Percentiles rank a stretch among this genome's conserved stretches.
Conservation (phyloP, 1,140 invertebrate genomes). For the Chironomus striatipennis region DNA sequence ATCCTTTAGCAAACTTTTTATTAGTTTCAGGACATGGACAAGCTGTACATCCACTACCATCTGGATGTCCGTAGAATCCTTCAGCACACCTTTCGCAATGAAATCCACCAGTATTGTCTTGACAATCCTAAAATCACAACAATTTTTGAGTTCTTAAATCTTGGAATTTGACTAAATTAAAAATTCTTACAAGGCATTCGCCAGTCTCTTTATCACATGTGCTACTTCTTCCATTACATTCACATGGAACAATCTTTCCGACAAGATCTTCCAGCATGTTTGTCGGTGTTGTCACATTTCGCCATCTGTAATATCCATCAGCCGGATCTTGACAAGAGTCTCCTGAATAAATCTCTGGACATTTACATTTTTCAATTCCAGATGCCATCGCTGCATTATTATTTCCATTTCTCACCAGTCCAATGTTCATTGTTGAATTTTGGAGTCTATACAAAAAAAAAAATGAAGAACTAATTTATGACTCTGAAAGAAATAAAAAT, state of each 20-base stretch:
- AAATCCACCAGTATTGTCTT: conserved; percentile 65
- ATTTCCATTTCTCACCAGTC: conserved; percentile 52
- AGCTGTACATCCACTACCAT: conserved; percentile 55
- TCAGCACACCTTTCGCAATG: conserved; percentile 69
- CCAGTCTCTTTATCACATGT: conserved; percentile 79
- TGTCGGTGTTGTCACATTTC: conserved; percentile 43
- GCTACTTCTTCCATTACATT: conserved; percentile 71
- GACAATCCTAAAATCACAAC: conserved; percentile 60
- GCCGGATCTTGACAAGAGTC: conserved; percentile 83
- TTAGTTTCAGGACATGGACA: conserved; percentile 76
- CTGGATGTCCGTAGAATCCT: conserved; percentile 75
- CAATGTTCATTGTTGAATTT: conserved; percentile 76
- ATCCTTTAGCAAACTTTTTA: conserved; percentile 65
- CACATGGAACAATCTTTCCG: conserved; percentile 69
- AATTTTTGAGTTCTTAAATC: too few relatives aligned
- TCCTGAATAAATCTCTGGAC: conserved; percentile 66
- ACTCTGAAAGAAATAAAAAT: conserved; percentile 28
- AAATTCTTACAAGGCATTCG: conserved; percentile 59
- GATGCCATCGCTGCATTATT: conserved; percentile 52
- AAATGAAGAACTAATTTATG: conserved; percentile 24
- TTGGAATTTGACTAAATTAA: too few relatives aligned
- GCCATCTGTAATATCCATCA: conserved; percentile 72
- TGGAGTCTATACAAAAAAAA: conserved; percentile 47
- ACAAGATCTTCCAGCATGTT: conserved; percentile 49
- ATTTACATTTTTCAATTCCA: conserved; percentile 84